Percentiles rank a stretch among this genome's conserved stretches.
phyloP scores from a whole-genome alignment of 2,113 vertebrate species.

The Hylia prasina region DNA sequence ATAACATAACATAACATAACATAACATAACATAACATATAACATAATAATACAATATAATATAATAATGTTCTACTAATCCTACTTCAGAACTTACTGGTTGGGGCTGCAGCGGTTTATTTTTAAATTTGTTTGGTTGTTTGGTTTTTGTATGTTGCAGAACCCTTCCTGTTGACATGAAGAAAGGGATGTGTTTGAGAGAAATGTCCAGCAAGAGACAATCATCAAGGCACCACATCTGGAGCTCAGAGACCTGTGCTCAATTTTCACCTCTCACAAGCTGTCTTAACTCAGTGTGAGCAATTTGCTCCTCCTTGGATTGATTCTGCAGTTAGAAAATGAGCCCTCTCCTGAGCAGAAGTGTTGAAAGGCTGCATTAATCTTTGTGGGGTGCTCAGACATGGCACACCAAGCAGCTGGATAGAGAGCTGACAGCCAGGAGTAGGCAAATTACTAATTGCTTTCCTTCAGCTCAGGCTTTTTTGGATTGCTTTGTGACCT shows the following conservation, averaged over 20 bases:
- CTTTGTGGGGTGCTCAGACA: neutral
- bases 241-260: neutral
- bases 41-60: too few species aligned
- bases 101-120: neutral
- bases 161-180: neutral
- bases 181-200: neutral
- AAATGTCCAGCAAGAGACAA: neutral
- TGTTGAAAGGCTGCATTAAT: neutral
- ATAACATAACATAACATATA: too few species aligned
- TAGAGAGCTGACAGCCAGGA: neutral
- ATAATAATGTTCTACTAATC: too few species aligned
- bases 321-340: neutral
- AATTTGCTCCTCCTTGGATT: neutral
- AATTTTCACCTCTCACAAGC: neutral
- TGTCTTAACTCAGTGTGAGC: neutral
- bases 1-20: too few species aligned
- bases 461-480: neutral
- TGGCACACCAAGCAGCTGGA: neutral
- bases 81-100: neutral
- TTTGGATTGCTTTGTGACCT: neutral
- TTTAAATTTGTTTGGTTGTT: neutral
- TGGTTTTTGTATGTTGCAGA: neutral
- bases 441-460: neutral
- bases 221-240: neutral
- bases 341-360: neutral